Evolutionary conservation across 2,113 vertebrate genomes (phyloP).

Genomic region (Ibidorhyncha struthersii): DNA sequence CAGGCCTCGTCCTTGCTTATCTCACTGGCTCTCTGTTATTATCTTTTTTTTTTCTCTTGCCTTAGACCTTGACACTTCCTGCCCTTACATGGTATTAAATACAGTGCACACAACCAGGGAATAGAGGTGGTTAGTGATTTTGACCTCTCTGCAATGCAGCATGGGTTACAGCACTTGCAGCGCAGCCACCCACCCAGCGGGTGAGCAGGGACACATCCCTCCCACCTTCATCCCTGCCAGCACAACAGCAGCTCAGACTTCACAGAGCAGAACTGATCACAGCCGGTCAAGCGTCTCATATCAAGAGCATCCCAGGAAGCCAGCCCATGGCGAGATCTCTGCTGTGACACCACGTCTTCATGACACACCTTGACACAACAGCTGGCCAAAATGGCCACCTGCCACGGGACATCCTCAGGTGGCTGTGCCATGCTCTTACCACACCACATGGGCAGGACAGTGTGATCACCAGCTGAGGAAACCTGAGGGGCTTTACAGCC

Average conservation of each 20-base stretch:
- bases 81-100: neutral
- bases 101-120: neutral
- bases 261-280: neutral
- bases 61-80: neutral
- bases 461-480: neutral
- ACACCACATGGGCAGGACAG: neutral
- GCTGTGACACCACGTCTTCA: fast-evolving
- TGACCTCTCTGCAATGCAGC: neutral
- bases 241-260: neutral
- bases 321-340: neutral
- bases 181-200: no score
- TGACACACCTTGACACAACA: fast-evolving
- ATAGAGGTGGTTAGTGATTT: neutral
- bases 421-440: neutral
- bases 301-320: neutral
- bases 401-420: neutral
- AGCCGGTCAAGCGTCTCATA: neutral
- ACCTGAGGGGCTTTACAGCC: neutral
- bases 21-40: neutral
- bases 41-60: neutral
- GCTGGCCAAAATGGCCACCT: neutral
- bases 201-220: neutral
- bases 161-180: fast-evolving
- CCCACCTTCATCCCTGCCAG: no score
- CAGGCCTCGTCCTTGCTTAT: neutral